Evolutionary conservation across 2,797 vertebrate genomes (phyloP), one percentile per base, ranked within the genome.

Genomic region (Pseudocheirus occidentalis): DNA sequence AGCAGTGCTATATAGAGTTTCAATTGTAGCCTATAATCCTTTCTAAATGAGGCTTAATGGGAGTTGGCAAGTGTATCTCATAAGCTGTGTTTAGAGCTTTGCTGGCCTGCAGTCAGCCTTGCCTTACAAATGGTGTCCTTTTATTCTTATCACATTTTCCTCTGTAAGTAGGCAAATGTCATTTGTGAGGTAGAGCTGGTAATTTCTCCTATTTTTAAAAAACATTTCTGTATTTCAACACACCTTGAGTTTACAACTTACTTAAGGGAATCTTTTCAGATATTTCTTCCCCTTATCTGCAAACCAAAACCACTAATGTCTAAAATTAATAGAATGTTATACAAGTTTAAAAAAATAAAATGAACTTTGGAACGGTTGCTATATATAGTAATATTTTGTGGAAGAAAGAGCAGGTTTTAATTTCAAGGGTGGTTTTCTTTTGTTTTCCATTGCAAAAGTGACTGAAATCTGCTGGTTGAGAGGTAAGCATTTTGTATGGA

Each of bases 401-500:
- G 87, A 56, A 62, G 29, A 94, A 91, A 96, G 81, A 66, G 93
- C 91, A 66, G 13, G 34, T 95, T 95, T 96, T 29, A 95, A 12
- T 55, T 62, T 94, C 57, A 27, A 90, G 81, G 21, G 18, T 28
- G 27, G 31, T 34, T 34, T 34, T 34, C 12, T 66, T 66, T 90
- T 97, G 73, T 50, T 52, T 94, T 89, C 1, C 92, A 18, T 93
- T 93, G 91, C 28, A 96, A 92, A 97, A 92, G 95, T 93, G 34
- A n/a, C 27, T 24, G 58, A 57, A 92, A 90, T 1, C 4, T 92
- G n/a, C 92, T n/a, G 57, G 55, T 59, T 54, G 50, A 90, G 94
- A 93, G 94, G 31, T 56, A 92, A 21, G 11, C 13, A 4, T 50
- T 97, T 97, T 95, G 31, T 94, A 95, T 90, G 24, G 92, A 94